These are phyloP conservation scores for Heliangelus exortis DNA, from an alignment of 2,797 vertebrate genomes.

Conservation along the genomic window DNA sequence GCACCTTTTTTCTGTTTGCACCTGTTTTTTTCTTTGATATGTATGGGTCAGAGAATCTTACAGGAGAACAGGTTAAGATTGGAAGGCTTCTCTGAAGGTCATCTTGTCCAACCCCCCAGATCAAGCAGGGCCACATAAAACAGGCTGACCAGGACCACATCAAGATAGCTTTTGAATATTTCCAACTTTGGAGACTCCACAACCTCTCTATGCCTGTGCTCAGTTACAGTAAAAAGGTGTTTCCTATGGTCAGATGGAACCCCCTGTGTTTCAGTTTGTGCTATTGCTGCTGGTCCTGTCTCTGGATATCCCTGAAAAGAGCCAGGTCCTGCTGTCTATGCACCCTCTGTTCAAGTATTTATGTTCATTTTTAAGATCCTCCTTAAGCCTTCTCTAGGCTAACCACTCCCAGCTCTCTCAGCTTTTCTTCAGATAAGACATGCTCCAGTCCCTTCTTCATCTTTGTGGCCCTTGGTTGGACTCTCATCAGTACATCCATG, in stretches of 20 bases:
- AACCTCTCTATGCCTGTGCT: background rate
- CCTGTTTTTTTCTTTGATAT: background rate
- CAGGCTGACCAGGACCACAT: background rate
- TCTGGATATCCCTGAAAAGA: background rate
- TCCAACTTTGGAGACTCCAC: background rate
- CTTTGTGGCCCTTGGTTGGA: background rate
- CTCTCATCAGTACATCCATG: fast-evolving
- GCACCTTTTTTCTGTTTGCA: background rate
- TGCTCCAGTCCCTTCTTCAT: background rate
- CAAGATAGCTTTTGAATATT: background rate
- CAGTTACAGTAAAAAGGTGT: background rate
- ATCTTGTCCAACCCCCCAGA: background rate
- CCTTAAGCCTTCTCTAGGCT: background rate
- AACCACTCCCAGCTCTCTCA: background rate
- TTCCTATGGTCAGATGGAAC: background rate
- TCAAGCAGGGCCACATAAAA: background rate
- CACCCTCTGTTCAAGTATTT: background rate
- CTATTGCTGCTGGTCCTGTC: background rate
- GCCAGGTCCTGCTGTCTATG: background rate
- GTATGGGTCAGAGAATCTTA: background rate
- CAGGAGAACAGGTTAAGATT: background rate
- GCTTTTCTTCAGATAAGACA: background rate
- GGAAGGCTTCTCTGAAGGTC: background rate
- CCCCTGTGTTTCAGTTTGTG: background rate
- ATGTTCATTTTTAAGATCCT: background rate